Evolutionary conservation across 2,797 vertebrate genomes (phyloP).

Genomic region (Pygocentrus nattereri): DNA sequence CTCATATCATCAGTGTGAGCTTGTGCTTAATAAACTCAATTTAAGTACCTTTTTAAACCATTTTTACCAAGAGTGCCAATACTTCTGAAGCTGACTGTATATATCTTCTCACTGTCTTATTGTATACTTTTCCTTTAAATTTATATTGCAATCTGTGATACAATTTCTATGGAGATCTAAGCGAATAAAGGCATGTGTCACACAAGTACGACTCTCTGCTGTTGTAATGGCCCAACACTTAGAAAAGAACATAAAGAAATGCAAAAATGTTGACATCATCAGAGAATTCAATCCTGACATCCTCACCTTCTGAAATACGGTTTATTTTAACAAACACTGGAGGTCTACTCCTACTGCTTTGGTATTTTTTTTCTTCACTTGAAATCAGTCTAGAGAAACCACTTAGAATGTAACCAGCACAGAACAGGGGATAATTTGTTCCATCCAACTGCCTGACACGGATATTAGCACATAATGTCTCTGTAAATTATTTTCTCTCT

Average conservation of each 20-base stretch:
- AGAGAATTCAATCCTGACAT: conserved; percentile 3
- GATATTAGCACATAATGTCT: conserved; percentile 63
- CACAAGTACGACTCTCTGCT: background rate
- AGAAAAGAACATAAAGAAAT: conserved; percentile 9
- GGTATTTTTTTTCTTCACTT: conserved; percentile 56
- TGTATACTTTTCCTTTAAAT: too few relatives aligned
- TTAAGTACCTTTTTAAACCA: too few relatives aligned
- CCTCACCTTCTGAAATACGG: conserved; percentile 8
- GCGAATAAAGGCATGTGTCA: conserved; percentile 8
- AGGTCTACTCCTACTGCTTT: conserved; percentile 28
- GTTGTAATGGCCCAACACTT: background rate
- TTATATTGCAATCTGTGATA: background rate
- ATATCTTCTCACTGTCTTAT: too few relatives aligned
- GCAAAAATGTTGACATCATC: conserved; percentile 1
- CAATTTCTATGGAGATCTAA: background rate
- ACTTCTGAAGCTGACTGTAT: too few relatives aligned
- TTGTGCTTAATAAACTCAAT: too few relatives aligned
- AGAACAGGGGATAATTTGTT: conserved; percentile 66
- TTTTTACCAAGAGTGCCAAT: too few relatives aligned
- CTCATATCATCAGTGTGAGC: too few relatives aligned
- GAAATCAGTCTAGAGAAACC: conserved; percentile 58
- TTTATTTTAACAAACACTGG: conserved; percentile 33
- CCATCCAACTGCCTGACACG: conserved; percentile 61
- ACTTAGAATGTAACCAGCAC: conserved; percentile 64
- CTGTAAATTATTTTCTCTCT: conserved; percentile 49